Conservation (phyloP, 2,888 invertebrate genomes). For the Ochropacha duplaris region DNA sequence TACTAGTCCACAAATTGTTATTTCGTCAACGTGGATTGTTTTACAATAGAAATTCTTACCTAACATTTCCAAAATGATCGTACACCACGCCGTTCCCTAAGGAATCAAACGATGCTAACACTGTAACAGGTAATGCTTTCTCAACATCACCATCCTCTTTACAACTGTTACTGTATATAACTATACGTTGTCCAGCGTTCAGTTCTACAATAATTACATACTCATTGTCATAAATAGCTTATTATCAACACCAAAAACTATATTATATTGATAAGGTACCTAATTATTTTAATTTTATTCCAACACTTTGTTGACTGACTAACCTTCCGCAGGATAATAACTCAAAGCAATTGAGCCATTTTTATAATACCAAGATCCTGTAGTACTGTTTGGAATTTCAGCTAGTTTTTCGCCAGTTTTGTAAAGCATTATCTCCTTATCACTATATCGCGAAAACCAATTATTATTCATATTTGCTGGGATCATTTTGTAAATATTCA, state of each 20-base stretch:
- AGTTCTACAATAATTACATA: constrained; percentile 32
- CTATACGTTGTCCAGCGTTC: constrained; percentile 32
- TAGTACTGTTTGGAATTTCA: constrained; percentile 38
- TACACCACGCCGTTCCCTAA: constrained; percentile 57
- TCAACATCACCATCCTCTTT: constrained; percentile 29
- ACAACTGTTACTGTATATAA: constrained; percentile 41
- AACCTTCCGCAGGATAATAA: constrained; percentile 47
- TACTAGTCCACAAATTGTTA: too few relatives aligned
- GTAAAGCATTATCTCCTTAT: constrained; percentile 33
- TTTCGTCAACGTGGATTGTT: too few relatives aligned
- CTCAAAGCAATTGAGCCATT: constrained; percentile 54
- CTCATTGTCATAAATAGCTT: too few relatives aligned
- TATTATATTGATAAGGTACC: too few relatives aligned
- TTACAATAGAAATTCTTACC: constrained; percentile 30
- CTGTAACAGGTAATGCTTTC: constrained; percentile 26
- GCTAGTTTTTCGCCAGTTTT: constrained; percentile 49
- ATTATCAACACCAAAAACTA: too few relatives aligned
- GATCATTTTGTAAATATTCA: constrained; percentile 58
- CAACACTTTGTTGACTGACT: too few relatives aligned
- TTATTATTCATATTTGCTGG: constrained; percentile 37
- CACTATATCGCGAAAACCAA: constrained; percentile 51
- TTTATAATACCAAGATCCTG: constrained; percentile 54
- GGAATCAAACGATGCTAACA: constrained; percentile 53
- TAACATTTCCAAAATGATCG: constrained; percentile 45
- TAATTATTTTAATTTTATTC: too few relatives aligned